Conservation (phyloP, 2,888 invertebrate species). For the Odontocolon sp. region DNA sequence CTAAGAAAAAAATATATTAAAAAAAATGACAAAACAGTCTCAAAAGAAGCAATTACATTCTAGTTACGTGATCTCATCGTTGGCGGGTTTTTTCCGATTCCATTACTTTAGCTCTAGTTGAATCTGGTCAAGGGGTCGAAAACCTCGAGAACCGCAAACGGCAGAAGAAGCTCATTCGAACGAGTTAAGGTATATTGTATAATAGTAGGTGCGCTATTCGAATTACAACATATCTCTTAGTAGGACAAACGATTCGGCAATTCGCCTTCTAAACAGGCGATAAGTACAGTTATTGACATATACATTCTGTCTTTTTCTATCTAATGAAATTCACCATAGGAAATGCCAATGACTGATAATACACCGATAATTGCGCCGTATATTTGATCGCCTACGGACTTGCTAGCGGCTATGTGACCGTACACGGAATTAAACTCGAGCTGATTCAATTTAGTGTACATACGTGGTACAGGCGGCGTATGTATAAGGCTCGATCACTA, state of each 20-base stretch:
- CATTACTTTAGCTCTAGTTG: background rate
- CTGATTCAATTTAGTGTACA: background rate
- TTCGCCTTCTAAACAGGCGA: too few relatives aligned
- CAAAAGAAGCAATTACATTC: slow-evolving; percentile 26
- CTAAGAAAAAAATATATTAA: background rate
- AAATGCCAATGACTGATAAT: too few relatives aligned
- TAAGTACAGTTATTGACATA: too few relatives aligned
- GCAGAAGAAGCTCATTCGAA: background rate
- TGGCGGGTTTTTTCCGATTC: background rate
- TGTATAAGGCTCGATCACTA: background rate
- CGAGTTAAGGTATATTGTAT: background rate
- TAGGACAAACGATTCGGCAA: too few relatives aligned
- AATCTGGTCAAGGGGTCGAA: background rate
- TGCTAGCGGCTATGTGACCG: background rate
- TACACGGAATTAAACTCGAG: slow-evolving; percentile 22
- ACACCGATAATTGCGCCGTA: too few relatives aligned
- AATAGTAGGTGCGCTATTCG: slow-evolving; percentile 1
- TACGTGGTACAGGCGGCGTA: background rate
- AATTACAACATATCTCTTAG: slow-evolving; percentile 31
- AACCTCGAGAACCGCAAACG: background rate
- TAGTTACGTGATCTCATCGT: slow-evolving; percentile 12
- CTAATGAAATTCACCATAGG: too few relatives aligned
- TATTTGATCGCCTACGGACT: slow-evolving; percentile 1
- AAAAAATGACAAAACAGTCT: slow-evolving; percentile 34
- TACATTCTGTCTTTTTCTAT: too few relatives aligned